phyloP scores from a whole-genome alignment of 92 coral and sea anemone species.

The Montipora capitata region DNA sequence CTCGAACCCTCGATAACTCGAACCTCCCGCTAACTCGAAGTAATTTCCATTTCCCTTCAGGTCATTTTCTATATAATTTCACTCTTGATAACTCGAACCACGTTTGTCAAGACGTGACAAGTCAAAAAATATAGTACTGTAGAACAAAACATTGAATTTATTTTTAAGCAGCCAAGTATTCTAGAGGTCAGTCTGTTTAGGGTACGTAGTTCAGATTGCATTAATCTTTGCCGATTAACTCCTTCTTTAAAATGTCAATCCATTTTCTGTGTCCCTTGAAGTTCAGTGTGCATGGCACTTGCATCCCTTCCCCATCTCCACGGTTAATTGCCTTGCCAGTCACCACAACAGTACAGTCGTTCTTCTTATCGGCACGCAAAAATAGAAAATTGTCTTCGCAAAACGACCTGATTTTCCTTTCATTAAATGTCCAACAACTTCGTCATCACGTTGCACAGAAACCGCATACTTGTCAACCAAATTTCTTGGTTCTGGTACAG shows the following conservation, averaged over 20 bases:
- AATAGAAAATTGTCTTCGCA: conserved; percentile 61
- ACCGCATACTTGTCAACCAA: conserved; percentile 56
- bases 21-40: background rate
- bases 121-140: conserved; percentile 9
- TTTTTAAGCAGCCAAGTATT: conserved; percentile 15
- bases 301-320: conserved; percentile 71
- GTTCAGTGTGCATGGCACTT: conserved; percentile 73
- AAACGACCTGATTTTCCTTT: conserved; percentile 69
- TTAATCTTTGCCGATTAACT: conserved; percentile 8
- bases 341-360: conserved; percentile 62
- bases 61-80: conserved; percentile 7
- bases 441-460: conserved; percentile 27
- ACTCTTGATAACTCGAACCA: conserved; percentile 27
- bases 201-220: background rate
- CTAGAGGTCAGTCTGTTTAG: background rate
- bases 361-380: conserved; percentile 64
- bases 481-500: conserved; percentile 70
- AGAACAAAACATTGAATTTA: conserved; percentile 19
- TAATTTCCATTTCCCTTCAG: conserved; percentile 3
- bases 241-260: conserved; percentile 40
- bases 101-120: conserved; percentile 13
- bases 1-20: too few species aligned
- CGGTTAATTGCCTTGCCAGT: conserved; percentile 65
- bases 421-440: conserved; percentile 57
- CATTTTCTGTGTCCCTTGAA: conserved; percentile 61